Evolutionary conservation across 2,113 vertebrate species (phyloP).

Genomic region (zebrafish (Danio rerio)): GRCz12tu NC_133182.1:40202001-40202500

Average conservation of each 20-base stretch:
- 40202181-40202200: conserved; percentile 18
- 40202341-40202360: too few relatives aligned
- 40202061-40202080: background rate
- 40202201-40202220: conserved; percentile 17
- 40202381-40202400: too few relatives aligned
- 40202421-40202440: too few relatives aligned
- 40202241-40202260: background rate
- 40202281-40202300: background rate
- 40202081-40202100: background rate
- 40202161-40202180: conserved; percentile 18
- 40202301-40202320: background rate
- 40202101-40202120: background rate
- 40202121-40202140: background rate
- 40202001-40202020: background rate
- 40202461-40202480: too few relatives aligned
- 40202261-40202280: background rate
- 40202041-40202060: background rate
- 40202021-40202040: background rate
- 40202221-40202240: conserved; percentile 13
- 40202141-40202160: background rate
- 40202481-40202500: too few relatives aligned
- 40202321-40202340: background rate
- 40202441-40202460: too few relatives aligned
- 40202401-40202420: too few relatives aligned
- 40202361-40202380: too few relatives aligned